Evolutionary conservation across 35 echinoderm and acorn worm species (phyloP), one percentile per base, ranked within the genome.

Genomic region (Amphiura filiformis): DNA sequence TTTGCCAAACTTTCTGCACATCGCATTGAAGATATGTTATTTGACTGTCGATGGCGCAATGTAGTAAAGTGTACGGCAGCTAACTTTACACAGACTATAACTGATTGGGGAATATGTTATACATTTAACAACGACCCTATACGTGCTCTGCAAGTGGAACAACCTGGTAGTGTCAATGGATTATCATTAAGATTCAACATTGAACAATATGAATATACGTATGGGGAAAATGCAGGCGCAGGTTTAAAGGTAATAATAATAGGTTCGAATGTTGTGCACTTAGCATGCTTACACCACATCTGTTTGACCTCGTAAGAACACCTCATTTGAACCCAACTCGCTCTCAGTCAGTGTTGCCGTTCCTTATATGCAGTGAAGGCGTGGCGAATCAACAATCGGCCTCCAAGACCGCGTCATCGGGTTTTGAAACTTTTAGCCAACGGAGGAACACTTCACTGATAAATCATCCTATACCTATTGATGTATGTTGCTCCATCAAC

Each of bases 221-320:
- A 20, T 84, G 31, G 36, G 4, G 23, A 41, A 30, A 84, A 83
- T 56, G 52, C 14, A 0, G 88, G 38, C 0, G 42, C 61, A 35
- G 88, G 88, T 34, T 84, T 90, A 22, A 90, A 90, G 81, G 88
- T 76, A 38, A 20, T n/a, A n/a, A n/a, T n/a, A n/a, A n/a, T n/a
- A n/a, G n/a, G n/a, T n/a, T n/a, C n/a, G n/a, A n/a, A n/a, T n/a
- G n/a, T n/a, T n/a, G n/a, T n/a, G n/a, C n/a, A n/a, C n/a, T n/a
- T n/a, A n/a, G n/a, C n/a, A n/a, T n/a, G n/a, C n/a, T n/a, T n/a
- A n/a, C n/a, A n/a, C n/a, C n/a, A n/a, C n/a, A n/a, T n/a, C n/a
- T n/a, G n/a, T n/a, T n/a, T n/a, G n/a, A n/a, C n/a, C n/a, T n/a
- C n/a, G n/a, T n/a, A n/a, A n/a, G n/a, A n/a, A n/a, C n/a, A n/a